Conservation (phyloP, 2,888 invertebrate genomes). For the Alentia gelatinosa region DNA sequence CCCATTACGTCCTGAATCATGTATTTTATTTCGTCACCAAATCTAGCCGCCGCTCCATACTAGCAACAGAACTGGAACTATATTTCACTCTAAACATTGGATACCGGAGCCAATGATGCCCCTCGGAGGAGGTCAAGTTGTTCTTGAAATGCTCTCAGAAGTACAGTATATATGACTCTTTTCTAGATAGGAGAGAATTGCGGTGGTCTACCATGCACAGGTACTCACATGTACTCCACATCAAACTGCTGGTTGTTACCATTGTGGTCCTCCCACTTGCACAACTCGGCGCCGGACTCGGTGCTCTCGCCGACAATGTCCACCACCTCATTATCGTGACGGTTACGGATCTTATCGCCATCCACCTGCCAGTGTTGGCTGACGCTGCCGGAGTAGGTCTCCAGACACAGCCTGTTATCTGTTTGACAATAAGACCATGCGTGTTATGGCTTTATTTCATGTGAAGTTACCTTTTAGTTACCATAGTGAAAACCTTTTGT, state of each 20-base stretch:
- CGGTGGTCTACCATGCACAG: too few relatives aligned
- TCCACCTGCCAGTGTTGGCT: background rate
- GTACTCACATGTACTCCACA: conserved; percentile 43
- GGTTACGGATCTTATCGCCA: conserved; percentile 38
- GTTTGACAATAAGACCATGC: background rate
- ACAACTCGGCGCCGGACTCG: conserved; percentile 38
- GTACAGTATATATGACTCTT: background rate
- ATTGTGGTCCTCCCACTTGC: conserved; percentile 24
- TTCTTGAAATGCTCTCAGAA: background rate
- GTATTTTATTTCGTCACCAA: too few relatives aligned
- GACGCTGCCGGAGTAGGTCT: background rate
- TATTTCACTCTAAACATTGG: too few relatives aligned
- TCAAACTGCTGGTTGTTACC: conserved; percentile 51
- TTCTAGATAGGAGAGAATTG: too few relatives aligned
- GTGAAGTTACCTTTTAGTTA: too few relatives aligned
- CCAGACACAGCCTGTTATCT: background rate
- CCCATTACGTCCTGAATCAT: too few relatives aligned
- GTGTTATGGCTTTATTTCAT: too few relatives aligned
- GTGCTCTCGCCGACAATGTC: conserved; percentile 37
- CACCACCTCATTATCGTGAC: conserved; percentile 24
- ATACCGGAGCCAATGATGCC: too few relatives aligned
- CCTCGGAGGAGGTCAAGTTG: too few relatives aligned
- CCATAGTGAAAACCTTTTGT: too few relatives aligned
- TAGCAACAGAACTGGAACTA: too few relatives aligned
- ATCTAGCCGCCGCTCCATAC: too few relatives aligned